Conservation (phyloP, 1,140 invertebrate genomes). For the Lethrus apterus region DNA sequence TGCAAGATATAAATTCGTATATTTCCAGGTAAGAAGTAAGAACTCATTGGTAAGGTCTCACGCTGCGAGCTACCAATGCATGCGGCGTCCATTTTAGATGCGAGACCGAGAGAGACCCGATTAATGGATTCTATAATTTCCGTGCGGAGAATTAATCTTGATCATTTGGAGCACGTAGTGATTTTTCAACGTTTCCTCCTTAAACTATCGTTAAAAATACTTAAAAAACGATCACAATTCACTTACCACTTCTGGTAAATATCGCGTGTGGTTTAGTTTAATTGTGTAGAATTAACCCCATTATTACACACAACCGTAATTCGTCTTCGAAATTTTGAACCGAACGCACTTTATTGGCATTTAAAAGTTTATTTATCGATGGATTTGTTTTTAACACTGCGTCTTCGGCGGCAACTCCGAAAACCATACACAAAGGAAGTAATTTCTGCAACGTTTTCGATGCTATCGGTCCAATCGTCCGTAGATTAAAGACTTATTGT, state of each 20-base stretch:
- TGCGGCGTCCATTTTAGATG: slow-evolving; percentile 2
- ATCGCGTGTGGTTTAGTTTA: too few species aligned
- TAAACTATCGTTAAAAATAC: slow-evolving; percentile 10
- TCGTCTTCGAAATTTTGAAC: too few species aligned
- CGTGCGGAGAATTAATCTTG: slow-evolving; percentile 9
- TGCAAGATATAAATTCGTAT: slow-evolving; percentile 7
- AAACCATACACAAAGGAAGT: too few species aligned
- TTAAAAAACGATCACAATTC: slow-evolving; percentile 14
- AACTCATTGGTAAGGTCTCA: not conserved
- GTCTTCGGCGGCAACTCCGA: too few species aligned
- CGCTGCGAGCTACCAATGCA: slow-evolving; percentile 11
- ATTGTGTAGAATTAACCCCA: too few species aligned
- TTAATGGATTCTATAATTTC: slow-evolving; percentile 14
- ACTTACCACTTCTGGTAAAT: too few species aligned
- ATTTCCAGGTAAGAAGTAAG: not conserved
- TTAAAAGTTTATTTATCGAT: too few species aligned
- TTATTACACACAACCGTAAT: too few species aligned
- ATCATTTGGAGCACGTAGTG: not conserved
- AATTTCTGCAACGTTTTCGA: not conserved
- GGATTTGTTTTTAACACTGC: too few species aligned
- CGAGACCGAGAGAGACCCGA: slow-evolving; percentile 6
- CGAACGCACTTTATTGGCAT: too few species aligned
- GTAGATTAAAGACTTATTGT: slow-evolving; percentile 14
- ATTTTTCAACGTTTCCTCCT: slow-evolving; percentile 2
- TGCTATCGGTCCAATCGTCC: slow-evolving; percentile 8